Evolutionary conservation across 1,140 invertebrate species (phyloP).

Genomic region (Anagrus nilaparvatae): DNA sequence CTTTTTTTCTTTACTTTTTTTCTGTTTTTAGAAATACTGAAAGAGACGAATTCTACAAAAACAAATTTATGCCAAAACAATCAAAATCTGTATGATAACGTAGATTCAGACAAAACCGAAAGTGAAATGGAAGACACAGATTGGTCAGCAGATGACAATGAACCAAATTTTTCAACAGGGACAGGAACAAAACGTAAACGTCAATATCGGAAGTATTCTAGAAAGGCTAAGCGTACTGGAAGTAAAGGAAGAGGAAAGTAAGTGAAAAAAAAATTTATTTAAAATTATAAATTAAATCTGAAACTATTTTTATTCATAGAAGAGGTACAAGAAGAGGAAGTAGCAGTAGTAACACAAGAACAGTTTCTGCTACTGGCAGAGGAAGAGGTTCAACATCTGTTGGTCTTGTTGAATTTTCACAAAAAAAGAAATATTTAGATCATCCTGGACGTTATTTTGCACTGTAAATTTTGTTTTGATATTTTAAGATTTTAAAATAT

Average conservation of each 20-base stretch:
- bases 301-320: not conserved
- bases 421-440: constrained; percentile 24
- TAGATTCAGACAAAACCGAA: constrained; percentile 14
- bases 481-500: constrained; percentile 5
- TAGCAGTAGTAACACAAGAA: not conserved
- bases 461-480: constrained; percentile 12
- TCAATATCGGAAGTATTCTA: too few relatives aligned
- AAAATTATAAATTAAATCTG: too few relatives aligned
- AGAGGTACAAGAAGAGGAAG: not conserved
- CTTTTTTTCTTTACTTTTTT: not conserved
- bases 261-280: constrained; percentile 3
- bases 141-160: constrained; percentile 22
- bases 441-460: constrained; percentile 25
- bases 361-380: constrained; percentile 8
- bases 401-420: constrained; percentile 29
- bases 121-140: constrained; percentile 19
- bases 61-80: too few relatives aligned
- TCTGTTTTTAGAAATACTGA: constrained; percentile 8
- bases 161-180: too few relatives aligned
- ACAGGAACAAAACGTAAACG: too few relatives aligned
- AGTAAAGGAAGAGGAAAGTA: constrained; percentile 4
- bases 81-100: too few relatives aligned
- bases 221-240: too few relatives aligned
- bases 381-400: constrained; percentile 12
- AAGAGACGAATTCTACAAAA: constrained; percentile 5